Evolutionary conservation across 2,113 vertebrate species (phyloP).

Genomic region (Cyanoderma ruficeps): DNA sequence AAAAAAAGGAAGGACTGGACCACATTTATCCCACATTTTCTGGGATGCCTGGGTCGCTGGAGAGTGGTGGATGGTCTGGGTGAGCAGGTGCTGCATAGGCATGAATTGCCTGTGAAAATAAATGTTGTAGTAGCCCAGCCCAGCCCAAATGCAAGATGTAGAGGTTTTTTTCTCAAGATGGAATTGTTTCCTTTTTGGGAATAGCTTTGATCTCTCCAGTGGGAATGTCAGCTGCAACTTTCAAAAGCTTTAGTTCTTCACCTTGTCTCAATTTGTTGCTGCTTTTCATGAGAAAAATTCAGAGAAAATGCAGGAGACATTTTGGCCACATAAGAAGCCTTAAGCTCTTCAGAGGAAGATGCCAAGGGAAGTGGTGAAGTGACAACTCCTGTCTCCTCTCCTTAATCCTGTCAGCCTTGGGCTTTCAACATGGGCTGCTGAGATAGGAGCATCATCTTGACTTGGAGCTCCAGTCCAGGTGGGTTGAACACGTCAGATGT

Average conservation of each 20-base stretch:
- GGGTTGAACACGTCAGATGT: not conserved
- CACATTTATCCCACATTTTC: not conserved
- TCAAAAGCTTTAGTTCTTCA: not conserved
- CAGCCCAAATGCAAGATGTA: not conserved
- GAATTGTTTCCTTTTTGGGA: not conserved
- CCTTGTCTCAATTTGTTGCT: not conserved
- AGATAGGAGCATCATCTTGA: not conserved
- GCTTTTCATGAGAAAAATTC: not conserved
- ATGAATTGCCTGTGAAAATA: not conserved
- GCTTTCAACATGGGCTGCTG: not conserved
- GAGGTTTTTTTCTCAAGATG: not conserved
- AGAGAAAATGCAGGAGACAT: not conserved
- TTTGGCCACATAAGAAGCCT: not conserved
- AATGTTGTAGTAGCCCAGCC: not conserved
- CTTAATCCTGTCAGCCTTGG: not conserved
- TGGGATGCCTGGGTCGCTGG: not conserved
- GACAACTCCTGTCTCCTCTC: not conserved
- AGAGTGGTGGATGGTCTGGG: not conserved
- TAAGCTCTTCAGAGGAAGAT: not conserved
- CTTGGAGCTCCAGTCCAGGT: not conserved
- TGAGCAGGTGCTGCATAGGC: not conserved
- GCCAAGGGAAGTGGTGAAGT: not conserved
- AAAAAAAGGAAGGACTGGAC: not conserved
- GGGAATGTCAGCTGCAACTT: not conserved
- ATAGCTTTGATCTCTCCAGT: not conserved